Evolutionary conservation across 2,113 vertebrate species (phyloP).

Genomic region (Noturus placidus): DNA sequence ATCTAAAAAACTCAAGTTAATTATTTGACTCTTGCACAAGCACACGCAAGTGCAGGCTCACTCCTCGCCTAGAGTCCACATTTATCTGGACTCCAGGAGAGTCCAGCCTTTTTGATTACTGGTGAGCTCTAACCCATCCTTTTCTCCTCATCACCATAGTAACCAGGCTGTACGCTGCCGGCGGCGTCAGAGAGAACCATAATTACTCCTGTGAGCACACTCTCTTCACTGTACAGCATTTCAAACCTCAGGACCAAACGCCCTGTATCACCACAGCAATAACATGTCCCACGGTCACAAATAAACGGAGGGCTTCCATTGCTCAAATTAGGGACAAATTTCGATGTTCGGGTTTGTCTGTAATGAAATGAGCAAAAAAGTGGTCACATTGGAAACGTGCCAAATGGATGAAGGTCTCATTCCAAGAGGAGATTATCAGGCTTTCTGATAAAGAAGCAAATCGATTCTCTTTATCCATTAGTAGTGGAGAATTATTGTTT

Average conservation of each 20-base stretch:
- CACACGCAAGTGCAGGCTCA: not conserved
- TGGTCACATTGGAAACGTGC: not conserved
- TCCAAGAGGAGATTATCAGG: not conserved
- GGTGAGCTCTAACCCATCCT: conserved; percentile 11
- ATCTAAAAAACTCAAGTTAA: not conserved
- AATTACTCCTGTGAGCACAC: conserved; percentile 37
- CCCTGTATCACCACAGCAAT: not conserved
- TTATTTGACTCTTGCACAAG: not conserved
- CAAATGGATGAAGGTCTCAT: not conserved
- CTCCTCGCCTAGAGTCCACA: not conserved
- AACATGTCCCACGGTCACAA: not conserved
- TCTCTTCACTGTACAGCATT: conserved; percentile 5
- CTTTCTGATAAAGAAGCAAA: not conserved
- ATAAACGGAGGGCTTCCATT: not conserved
- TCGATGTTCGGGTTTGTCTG: not conserved
- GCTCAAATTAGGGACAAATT: not conserved
- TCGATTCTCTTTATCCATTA: too few relatives aligned
- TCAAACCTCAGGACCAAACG: not conserved
- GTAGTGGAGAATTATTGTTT: not conserved
- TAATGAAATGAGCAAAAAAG: not conserved
- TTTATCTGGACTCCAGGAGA: not conserved
- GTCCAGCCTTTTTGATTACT: conserved; percentile 40
- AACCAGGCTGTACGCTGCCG: conserved; percentile 34
- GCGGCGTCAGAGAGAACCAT: conserved; percentile 20
- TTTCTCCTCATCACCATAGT: conserved; percentile 40